Percentiles rank a stretch among this genome's conserved stretches.
Conservation (phyloP, 2,888 invertebrate species). For the Dryococelus australis region DNA sequence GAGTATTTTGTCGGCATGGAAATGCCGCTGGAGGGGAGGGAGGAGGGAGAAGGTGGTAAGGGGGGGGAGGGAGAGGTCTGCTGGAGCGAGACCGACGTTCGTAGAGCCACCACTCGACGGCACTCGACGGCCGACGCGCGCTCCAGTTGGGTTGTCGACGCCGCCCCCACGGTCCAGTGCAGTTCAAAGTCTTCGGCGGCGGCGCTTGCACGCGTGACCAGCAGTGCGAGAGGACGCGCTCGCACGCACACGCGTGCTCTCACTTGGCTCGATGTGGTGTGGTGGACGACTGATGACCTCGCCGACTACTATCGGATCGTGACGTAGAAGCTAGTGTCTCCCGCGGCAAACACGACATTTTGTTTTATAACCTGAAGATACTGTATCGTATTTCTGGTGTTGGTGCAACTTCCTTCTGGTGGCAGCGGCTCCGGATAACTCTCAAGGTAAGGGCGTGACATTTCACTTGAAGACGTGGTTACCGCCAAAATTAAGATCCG, state of each 20-base stretch:
- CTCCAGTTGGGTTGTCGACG: constrained; percentile 22
- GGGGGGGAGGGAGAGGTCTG: background rate
- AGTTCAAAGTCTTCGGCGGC: background rate
- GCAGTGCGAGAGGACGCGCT: background rate
- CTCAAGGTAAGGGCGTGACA: background rate
- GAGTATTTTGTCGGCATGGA: too few species aligned
- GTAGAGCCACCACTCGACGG: background rate
- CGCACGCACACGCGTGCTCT: background rate
- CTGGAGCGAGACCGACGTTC: background rate
- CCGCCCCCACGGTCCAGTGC: background rate
- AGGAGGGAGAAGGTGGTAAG: too few species aligned
- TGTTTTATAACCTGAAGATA: background rate
- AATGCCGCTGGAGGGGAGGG: too few species aligned
- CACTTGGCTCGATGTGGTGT: constrained; percentile 1
- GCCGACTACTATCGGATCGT: background rate
- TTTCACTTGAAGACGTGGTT: too few species aligned
- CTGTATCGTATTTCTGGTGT: background rate
- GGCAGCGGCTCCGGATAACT: background rate
- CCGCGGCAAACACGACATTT: background rate
- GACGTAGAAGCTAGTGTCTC: background rate
- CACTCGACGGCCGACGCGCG: constrained; percentile 24
- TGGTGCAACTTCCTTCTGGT: background rate
- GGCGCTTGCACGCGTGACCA: background rate
- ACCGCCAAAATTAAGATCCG: too few species aligned
- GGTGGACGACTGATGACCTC: background rate